Evolutionary conservation across 2,888 invertebrate genomes (phyloP), one percentile per base, ranked within the genome.

Genomic region (Rapana venosa): DNA sequence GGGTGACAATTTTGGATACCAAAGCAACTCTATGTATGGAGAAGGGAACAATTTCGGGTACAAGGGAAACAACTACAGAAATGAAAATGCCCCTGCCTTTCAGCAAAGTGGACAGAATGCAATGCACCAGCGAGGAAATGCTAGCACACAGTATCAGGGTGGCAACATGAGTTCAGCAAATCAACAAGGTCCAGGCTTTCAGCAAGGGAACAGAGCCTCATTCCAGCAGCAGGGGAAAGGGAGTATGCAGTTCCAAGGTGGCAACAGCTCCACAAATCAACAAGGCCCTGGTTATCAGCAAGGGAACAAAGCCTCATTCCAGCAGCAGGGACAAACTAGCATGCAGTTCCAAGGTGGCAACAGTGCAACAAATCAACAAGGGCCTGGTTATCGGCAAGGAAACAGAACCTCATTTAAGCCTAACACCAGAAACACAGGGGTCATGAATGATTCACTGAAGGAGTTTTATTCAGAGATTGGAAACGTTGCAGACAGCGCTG

Each of bases 391-490:
- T 66, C 81, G 47, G 22, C 81, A 83, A 83, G 81, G 35, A 6
- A 83, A 83, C 81, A 47, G 47, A 36, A 1, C 58, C 36, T 30
- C 84, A 58, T 85, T 30, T 85, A 56, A 85, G 58, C 84, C 56
- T 0, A 58, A 30, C 30, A 26, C 30, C 4, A 26, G 56, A 58
- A 84, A 58, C 13, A 58, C 84, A 35, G 6, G 15, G 2, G 66
- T 17, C 84, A 56, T 85, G 84, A 85, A 58, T 58, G 58, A 86
- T 5, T 6, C n/a, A 35, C 66, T 86, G 32, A 26, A 86, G 6
- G 86, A 61, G 2, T 86, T 86, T 35, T 86, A 86, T 30, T n/a
- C 66, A 6, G 58, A 56, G n/a, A 61, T 86, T 58, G 58, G 56
- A 85, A 58, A 26, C 26, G n/a, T 56, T 17, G 36, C 1, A 30